Conservation (phyloP, 2,113 vertebrate species). For the Xyrauchen texanus region DNA sequence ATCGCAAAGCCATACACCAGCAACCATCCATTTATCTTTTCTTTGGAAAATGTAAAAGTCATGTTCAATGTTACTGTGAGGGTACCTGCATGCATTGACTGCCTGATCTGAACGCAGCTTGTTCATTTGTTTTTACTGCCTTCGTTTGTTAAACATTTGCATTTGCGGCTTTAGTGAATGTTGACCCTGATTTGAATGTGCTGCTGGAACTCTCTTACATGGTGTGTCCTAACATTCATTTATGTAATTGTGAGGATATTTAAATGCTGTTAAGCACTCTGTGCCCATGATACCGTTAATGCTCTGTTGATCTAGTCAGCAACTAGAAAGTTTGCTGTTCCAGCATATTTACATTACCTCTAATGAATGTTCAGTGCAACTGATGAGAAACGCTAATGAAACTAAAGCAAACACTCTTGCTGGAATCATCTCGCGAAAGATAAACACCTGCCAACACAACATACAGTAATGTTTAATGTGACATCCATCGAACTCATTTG, state of each 20-base stretch:
- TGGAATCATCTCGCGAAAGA: too few species aligned
- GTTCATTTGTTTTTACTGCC: too few species aligned
- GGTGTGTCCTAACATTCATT: not conserved
- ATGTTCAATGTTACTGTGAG: too few species aligned
- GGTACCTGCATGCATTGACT: too few species aligned
- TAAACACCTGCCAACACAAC: not conserved
- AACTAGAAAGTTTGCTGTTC: not conserved
- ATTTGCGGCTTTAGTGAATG: not conserved
- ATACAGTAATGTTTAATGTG: not conserved
- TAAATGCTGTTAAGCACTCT: not conserved
- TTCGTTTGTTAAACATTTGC: too few species aligned
- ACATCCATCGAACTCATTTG: not conserved
- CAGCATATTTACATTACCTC: not conserved
- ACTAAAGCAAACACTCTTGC: not conserved
- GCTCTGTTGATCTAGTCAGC: not conserved
- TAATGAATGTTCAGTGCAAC: conserved; percentile 9
- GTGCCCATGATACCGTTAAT: not conserved
- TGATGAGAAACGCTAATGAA: not conserved
- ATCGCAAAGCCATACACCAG: too few species aligned
- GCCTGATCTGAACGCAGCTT: too few species aligned
- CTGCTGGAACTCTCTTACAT: not conserved
- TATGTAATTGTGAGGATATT: conserved; percentile 15
- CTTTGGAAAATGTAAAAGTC: too few species aligned
- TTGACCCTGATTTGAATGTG: conserved; percentile 24
- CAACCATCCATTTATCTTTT: too few species aligned